phyloP scores from a whole-genome alignment of 2,797 vertebrate genomes.

The Gymnopithys bicolor region DNA sequence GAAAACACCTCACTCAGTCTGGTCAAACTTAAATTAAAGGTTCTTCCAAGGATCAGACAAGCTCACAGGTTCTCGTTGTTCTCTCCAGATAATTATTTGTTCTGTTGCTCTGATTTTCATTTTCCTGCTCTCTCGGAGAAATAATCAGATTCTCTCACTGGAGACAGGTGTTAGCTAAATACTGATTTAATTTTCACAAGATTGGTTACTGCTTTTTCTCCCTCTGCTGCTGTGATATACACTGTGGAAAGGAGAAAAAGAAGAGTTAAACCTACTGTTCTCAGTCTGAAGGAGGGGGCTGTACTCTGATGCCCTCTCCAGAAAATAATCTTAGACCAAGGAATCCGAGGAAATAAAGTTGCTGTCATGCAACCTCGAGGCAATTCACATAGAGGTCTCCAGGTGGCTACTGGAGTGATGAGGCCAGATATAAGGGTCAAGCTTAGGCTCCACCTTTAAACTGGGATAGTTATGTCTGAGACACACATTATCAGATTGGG shows the following conservation, averaged over 20 bases:
- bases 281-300: neutral
- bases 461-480: neutral
- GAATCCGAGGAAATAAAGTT: neutral
- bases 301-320: neutral
- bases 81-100: neutral
- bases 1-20: neutral
- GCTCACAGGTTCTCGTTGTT: neutral
- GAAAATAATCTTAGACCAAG: neutral
- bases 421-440: neutral
- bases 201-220: neutral
- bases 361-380: neutral
- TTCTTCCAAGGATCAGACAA: neutral
- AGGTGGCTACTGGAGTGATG: neutral
- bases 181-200: slow-evolving; percentile 6
- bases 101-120: neutral
- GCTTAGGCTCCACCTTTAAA: neutral
- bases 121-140: neutral
- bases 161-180: neutral
- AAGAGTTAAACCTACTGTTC: neutral
- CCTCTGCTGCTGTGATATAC: neutral
- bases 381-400: neutral
- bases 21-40: neutral
- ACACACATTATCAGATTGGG: neutral
- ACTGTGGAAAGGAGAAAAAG: neutral
- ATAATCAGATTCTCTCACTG: neutral